These are phyloP conservation scores for Neomonachus schauinslandi DNA, from an alignment of 2,113 vertebrate genomes.

Conservation along the genomic window DNA sequence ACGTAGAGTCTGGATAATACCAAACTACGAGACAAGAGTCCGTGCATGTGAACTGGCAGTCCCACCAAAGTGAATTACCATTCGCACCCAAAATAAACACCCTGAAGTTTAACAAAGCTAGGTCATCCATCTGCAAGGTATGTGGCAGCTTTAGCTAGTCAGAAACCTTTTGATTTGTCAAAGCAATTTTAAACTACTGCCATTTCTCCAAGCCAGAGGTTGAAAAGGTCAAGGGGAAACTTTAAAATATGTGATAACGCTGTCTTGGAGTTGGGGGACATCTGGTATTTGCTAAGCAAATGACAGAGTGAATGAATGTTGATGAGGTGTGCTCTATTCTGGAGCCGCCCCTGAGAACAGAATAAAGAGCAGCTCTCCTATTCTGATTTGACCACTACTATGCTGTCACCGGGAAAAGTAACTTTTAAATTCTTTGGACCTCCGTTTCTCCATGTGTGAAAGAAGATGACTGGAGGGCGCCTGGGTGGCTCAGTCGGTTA, in stretches of 20 bases:
- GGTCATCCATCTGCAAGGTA: not conserved
- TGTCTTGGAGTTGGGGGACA: not conserved
- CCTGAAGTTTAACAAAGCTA: constrained; percentile 38
- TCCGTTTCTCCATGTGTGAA: not conserved
- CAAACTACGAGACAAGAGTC: constrained; percentile 48
- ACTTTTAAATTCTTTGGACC: not conserved
- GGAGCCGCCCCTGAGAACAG: not conserved
- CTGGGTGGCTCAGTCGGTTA: too few relatives aligned
- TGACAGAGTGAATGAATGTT: not conserved
- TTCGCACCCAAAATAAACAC: constrained; percentile 67
- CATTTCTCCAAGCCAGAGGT: not conserved
- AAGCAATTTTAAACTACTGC: not conserved
- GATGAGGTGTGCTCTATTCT: not conserved
- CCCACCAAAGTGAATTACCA: constrained; percentile 23
- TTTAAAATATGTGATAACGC: not conserved
- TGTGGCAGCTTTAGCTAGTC: not conserved
- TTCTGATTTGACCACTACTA: not conserved
- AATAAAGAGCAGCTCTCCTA: not conserved
- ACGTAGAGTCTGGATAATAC: constrained; percentile 67
- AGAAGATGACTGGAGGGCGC: not conserved
- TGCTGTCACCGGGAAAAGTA: not conserved
- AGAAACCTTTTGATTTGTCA: constrained; percentile 24
- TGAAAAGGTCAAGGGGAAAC: constrained; percentile 24
- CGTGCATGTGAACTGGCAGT: constrained; percentile 31
- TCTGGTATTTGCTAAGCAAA: constrained; percentile 33